These are phyloP conservation scores for Ceramica pisi DNA, from an alignment of 2,888 invertebrate genomes.

Conservation along the genomic window DNA sequence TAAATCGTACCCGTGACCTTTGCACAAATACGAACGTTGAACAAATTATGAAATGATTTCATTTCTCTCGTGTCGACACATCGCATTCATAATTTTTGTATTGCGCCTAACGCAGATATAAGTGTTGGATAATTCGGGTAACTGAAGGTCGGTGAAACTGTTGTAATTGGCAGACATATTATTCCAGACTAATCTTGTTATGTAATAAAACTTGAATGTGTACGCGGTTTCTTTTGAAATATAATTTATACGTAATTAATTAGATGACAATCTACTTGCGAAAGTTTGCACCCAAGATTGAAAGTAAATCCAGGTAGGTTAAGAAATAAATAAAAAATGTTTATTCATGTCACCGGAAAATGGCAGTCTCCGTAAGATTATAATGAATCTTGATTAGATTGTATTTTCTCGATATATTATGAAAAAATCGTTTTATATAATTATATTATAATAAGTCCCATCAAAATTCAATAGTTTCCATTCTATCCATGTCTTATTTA, in stretches of 20 bases:
- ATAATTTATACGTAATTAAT: conserved; percentile 5
- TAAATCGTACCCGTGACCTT: conserved; percentile 54
- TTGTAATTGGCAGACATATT: conserved; percentile 27
- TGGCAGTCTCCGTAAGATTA: too few species aligned
- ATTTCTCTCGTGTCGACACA: conserved; percentile 48
- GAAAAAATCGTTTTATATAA: too few species aligned
- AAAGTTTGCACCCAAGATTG: not conserved
- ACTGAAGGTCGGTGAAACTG: conserved; percentile 52
- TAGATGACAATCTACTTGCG: not conserved
- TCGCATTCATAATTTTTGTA: conserved; percentile 45
- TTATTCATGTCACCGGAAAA: too few species aligned
- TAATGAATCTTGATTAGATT: too few species aligned
- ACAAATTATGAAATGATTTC: conserved; percentile 37
- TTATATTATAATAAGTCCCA: too few species aligned
- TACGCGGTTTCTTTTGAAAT: not conserved
- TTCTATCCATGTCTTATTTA: too few species aligned
- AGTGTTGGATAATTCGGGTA: conserved; percentile 43
- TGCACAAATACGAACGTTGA: not conserved
- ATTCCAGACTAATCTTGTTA: conserved; percentile 29
- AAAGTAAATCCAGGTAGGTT: not conserved
- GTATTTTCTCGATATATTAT: too few species aligned
- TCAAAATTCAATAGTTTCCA: too few species aligned
- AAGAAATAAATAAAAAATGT: too few species aligned
- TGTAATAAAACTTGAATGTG: conserved; percentile 12
- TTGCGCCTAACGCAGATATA: conserved; percentile 37